Evolutionary conservation across 2,113 vertebrate genomes (phyloP), one percentile per base, ranked within the genome.

Genomic region (Caloenas nicobarica): DNA sequence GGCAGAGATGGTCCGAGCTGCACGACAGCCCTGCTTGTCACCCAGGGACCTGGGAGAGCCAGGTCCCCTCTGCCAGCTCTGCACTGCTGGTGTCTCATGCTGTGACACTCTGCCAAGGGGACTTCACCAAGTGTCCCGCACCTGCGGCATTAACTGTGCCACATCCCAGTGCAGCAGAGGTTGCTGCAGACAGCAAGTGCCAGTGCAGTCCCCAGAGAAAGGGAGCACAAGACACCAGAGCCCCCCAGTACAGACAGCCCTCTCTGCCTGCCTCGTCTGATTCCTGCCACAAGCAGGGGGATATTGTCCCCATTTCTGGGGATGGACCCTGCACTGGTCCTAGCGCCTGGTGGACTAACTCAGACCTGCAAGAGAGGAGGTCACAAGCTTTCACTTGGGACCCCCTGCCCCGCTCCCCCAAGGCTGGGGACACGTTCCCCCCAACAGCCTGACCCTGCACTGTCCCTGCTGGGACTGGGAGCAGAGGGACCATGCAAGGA

Each of bases 381-480:
- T 68, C 71, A 40, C n/a, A 29, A 17, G 61, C n/a, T 57, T 64
- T 36, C 1, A 0, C 22, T 61, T 48, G 51, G 34, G 18, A 53
- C 15, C 9, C 10, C 8, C 9, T 57, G 17, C 11, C 18, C 38
- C 0, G 9, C 58, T 81, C 48, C 48, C 53, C 50, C 2, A 40
- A 29, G 48, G 13, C 16, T 17, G 42, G 29, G 22, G 38, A 26
- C 15, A 34, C 31, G 33, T 28, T n/a, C 10, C 25, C 42, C n/a
- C 24, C 3, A 65, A 4, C 33, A 79, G 25, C 62, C 77, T 60
- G 19, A 9, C 40, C 54, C 62, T 28, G 22, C 68, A 40, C n/a
- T 6, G 1, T 36, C 42, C 58, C 36, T 3, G 2, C 81, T 22
- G 34, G 0, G 0, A 50, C 38, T 1, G 10, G 38, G n/a, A 76